phyloP scores from a whole-genome alignment of 2,797 vertebrate genomes.

The Synanceia verrucosa region DNA sequence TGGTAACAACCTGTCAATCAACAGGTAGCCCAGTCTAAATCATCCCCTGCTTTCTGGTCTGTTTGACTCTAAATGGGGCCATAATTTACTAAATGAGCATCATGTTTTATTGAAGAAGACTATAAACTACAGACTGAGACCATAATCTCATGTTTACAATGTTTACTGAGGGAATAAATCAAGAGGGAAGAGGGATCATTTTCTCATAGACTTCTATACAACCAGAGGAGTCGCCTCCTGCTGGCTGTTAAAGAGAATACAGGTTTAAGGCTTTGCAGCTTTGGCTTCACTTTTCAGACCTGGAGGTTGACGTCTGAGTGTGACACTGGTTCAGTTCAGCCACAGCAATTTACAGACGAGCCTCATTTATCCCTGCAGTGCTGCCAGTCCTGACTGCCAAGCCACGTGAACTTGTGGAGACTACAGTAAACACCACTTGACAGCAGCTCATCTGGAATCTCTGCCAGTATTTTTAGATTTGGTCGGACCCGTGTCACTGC shows the following conservation, averaged over 20 bases:
- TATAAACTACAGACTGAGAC: neutral
- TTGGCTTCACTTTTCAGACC: neutral
- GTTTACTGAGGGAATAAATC: neutral
- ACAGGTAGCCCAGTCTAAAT: too few relatives aligned
- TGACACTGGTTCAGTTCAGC: neutral
- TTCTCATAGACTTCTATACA: neutral
- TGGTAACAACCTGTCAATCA: neutral
- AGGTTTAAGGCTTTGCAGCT: neutral
- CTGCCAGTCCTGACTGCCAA: conserved; percentile 21
- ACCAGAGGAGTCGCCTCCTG: neutral
- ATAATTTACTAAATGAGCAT: neutral
- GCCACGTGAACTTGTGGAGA: conserved; percentile 28
- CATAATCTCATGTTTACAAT: neutral
- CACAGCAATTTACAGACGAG: neutral
- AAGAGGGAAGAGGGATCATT: neutral
- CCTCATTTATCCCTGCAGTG: conserved; percentile 18
- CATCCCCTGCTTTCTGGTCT: too few relatives aligned
- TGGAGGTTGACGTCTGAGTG: neutral
- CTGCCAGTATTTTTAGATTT: conserved; percentile 69
- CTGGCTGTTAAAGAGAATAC: neutral
- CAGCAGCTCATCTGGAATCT: conserved; percentile 67
- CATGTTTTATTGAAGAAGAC: neutral
- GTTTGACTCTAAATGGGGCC: neutral
- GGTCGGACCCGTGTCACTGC: conserved; percentile 40
- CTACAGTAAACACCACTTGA: conserved; percentile 50